Evolutionary conservation across 2,888 invertebrate species (phyloP).

Genomic region (Dendrolimus houi): DNA sequence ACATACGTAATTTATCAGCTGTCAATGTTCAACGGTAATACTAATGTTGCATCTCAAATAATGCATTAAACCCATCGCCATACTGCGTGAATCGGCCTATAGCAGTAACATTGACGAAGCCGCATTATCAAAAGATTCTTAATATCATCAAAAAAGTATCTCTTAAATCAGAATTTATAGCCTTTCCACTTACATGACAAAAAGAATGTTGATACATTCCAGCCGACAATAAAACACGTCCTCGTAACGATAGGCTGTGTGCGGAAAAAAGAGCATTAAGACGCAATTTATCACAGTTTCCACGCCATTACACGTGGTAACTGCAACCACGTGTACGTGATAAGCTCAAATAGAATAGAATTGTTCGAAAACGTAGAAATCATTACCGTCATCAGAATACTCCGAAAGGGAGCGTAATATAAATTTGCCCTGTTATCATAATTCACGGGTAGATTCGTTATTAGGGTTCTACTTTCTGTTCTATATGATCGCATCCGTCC

Average conservation of each 20-base stretch:
- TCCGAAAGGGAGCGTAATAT: not conserved
- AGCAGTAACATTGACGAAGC: too few species aligned
- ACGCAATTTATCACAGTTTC: constrained; percentile 70
- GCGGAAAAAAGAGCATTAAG: constrained; percentile 61
- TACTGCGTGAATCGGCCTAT: too few species aligned
- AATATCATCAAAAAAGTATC: not conserved
- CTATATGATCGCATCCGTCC: too few species aligned
- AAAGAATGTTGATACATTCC: constrained; percentile 18
- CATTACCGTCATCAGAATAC: constrained; percentile 16
- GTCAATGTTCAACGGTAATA: too few species aligned
- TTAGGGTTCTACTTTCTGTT: too few species aligned
- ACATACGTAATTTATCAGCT: too few species aligned
- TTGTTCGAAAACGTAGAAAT: constrained; percentile 52
- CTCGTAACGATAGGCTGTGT: constrained; percentile 41
- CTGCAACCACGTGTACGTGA: constrained; percentile 60
- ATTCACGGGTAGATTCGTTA: too few species aligned
- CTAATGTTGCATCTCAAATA: too few species aligned
- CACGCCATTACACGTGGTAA: constrained; percentile 64
- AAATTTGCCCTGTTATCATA: too few species aligned
- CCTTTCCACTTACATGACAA: constrained; percentile 3
- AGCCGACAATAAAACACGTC: constrained; percentile 43
- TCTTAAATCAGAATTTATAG: not conserved
- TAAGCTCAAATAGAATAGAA: constrained; percentile 53
- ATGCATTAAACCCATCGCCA: too few species aligned
- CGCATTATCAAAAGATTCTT: not conserved